Evolutionary conservation across 1,140 invertebrate species (phyloP).

Genomic region (Platorchestia sp.): DNA sequence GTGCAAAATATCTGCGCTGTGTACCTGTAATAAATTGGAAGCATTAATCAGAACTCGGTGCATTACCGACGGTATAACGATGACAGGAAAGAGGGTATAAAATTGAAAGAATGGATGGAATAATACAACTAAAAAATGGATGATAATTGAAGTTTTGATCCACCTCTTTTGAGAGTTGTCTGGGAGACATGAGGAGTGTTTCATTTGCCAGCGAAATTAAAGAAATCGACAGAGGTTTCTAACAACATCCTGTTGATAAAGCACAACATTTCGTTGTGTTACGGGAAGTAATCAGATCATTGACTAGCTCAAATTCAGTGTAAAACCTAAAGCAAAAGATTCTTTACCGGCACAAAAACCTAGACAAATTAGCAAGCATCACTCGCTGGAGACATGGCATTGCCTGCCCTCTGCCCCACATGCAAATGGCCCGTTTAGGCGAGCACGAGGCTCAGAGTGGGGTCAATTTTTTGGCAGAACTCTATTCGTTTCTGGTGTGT

Average conservation of each 20-base stretch:
- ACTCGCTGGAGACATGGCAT: background rate
- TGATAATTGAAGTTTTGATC: background rate
- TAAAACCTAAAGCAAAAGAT: background rate
- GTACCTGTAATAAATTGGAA: too few relatives aligned
- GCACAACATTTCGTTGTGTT: background rate
- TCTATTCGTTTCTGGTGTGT: background rate
- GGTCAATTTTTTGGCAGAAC: background rate
- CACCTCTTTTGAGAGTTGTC: background rate
- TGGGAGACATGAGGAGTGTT: background rate
- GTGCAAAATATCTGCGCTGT: too few relatives aligned
- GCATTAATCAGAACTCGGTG: too few relatives aligned
- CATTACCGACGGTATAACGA: too few relatives aligned
- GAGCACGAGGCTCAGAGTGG: background rate
- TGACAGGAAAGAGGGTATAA: too few relatives aligned
- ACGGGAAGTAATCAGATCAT: background rate
- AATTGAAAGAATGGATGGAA: too few relatives aligned
- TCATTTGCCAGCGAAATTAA: background rate
- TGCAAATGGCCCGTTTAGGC: background rate
- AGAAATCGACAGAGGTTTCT: background rate
- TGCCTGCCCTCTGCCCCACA: background rate
- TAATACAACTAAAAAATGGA: too few relatives aligned
- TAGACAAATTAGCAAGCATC: background rate
- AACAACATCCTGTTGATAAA: too few relatives aligned
- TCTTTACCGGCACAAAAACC: background rate
- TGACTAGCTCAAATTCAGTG: background rate